phyloP scores from a whole-genome alignment of 2,113 vertebrate species.

The Colinus virginianus region DNA sequence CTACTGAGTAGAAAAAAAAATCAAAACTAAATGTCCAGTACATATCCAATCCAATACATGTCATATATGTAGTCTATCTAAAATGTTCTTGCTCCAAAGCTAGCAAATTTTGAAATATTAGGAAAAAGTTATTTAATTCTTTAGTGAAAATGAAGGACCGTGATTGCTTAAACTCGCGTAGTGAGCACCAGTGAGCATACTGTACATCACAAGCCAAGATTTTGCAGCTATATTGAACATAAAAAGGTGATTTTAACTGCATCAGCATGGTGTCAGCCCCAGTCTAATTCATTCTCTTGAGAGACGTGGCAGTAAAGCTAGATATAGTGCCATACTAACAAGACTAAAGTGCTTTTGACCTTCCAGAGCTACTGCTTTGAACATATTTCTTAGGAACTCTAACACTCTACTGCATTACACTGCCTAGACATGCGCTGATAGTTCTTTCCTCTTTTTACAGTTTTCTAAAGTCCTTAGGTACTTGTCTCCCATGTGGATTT shows the following conservation, averaged over 20 bases:
- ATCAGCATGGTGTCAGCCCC: background rate
- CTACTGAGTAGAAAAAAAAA: background rate
- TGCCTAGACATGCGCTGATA: background rate
- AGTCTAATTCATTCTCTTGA: background rate
- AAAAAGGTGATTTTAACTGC: background rate
- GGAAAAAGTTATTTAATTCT: background rate
- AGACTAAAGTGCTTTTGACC: background rate
- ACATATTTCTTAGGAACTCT: background rate
- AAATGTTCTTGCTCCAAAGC: background rate
- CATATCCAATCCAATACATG: background rate
- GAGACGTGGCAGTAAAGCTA: background rate
- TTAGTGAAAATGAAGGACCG: background rate
- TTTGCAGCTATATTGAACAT: background rate
- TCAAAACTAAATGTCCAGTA: background rate
- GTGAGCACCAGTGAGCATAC: background rate
- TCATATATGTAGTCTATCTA: background rate
- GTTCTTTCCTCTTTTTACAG: background rate
- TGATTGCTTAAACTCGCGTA: background rate
- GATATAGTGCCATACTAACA: background rate
- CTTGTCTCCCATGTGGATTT: background rate
- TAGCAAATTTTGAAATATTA: background rate
- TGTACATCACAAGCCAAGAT: background rate
- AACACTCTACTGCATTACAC: background rate
- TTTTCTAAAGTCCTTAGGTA: background rate
- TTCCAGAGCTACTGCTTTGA: background rate